Evolutionary conservation across 2,888 invertebrate genomes (phyloP).

Genomic region (Scotopteryx bipunctaria): DNA sequence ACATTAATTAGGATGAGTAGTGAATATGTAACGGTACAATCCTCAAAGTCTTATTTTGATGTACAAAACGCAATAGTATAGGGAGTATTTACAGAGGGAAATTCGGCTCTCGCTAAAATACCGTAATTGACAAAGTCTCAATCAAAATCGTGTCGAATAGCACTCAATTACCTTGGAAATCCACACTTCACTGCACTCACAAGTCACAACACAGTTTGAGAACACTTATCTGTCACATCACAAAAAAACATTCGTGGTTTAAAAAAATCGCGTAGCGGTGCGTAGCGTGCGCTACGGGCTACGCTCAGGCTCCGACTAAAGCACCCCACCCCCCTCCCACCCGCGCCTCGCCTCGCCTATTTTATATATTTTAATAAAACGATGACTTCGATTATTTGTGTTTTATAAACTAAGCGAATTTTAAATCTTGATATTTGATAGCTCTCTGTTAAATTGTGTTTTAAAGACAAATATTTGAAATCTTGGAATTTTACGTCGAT

Average conservation of each 20-base stretch:
- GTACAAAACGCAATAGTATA: conserved; percentile 31
- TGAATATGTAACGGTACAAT: neutral
- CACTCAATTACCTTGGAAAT: conserved; percentile 51
- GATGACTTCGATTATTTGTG: conserved; percentile 22
- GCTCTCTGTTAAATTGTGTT: conserved; percentile 15
- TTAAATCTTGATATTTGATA: conserved; percentile 17
- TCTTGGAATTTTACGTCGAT: conserved; percentile 3
- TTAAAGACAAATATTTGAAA: conserved; percentile 8
- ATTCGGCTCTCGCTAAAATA: conserved; percentile 5
- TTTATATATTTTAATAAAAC: conserved; percentile 42
- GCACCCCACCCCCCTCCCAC: conserved; percentile 63
- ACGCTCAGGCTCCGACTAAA: conserved; percentile 75
- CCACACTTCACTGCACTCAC: conserved; percentile 51
- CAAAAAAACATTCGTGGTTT: conserved; percentile 35
- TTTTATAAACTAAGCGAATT: conserved; percentile 14
- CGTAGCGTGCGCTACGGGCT: conserved; percentile 73
- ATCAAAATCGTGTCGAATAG: conserved; percentile 19
- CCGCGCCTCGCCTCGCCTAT: conserved; percentile 47
- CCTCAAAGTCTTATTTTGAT: conserved; percentile 19
- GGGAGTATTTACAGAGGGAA: conserved; percentile 23
- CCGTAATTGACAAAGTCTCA: neutral
- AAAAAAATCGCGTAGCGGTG: conserved; percentile 30
- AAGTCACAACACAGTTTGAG: conserved; percentile 52
- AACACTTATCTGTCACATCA: conserved; percentile 37
- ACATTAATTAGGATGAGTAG: neutral